These are phyloP conservation scores for Erinaceus europaeus DNA, from an alignment of 2,113 vertebrate genomes.

Conservation along the genomic window DNA sequence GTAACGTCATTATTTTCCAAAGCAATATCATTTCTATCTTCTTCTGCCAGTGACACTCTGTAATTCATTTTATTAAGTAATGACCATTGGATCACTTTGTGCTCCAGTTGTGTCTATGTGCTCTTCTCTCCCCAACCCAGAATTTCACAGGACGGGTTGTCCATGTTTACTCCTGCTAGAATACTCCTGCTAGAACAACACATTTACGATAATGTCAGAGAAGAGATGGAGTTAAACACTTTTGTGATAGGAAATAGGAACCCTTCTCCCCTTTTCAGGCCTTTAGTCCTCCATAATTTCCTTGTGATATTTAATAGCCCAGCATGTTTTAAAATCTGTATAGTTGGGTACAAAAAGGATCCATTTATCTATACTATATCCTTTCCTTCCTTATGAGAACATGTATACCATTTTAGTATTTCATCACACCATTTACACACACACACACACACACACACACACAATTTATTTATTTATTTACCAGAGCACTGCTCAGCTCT, in stretches of 20 bases:
- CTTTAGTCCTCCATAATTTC: conserved; percentile 35
- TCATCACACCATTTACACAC: no score
- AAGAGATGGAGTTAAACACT: not conserved
- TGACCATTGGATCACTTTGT: not conserved
- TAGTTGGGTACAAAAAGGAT: conserved; percentile 25
- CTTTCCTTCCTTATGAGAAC: not conserved
- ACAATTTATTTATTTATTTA: no score
- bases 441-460: no score
- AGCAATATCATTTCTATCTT: conserved; percentile 5
- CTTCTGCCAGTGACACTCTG: not conserved
- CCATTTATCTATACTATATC: not conserved
- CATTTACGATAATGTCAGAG: conserved; percentile 8
- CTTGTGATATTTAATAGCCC: conserved; percentile 32
- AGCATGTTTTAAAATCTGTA: conserved; percentile 56
- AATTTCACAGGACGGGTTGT: not conserved
- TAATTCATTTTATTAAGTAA: conserved; percentile 1
- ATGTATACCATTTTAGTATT: not conserved
- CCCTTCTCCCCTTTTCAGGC: not conserved
- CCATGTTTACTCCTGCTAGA: not conserved
- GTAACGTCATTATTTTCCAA: conserved; percentile 39
- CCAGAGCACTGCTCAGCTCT: no score
- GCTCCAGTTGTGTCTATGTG: not conserved
- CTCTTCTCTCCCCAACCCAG: not conserved
- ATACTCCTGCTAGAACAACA: not conserved
- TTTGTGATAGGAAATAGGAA: conserved; percentile 6